Evolutionary conservation across 2,797 vertebrate genomes (phyloP).

Genomic region (Enteromius fasciolatus): DNA sequence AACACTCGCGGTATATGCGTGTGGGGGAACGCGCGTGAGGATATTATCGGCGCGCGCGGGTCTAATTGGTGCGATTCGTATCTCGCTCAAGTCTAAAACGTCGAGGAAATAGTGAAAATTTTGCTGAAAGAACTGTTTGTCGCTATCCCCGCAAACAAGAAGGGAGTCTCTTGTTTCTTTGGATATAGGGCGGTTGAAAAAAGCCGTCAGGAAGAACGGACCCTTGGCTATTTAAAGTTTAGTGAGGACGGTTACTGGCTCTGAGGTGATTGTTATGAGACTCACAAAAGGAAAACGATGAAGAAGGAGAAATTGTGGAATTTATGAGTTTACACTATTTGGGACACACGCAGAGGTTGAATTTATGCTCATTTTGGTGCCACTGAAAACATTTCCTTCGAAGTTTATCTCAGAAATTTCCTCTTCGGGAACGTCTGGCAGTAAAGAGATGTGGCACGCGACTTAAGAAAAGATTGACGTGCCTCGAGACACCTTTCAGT

Average conservation of each 20-base stretch:
- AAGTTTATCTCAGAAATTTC: constrained; percentile 67
- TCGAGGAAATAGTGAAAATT: constrained; percentile 41
- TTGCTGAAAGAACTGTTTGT: constrained; percentile 41
- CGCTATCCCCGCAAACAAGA: constrained; percentile 55
- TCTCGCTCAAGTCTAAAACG: constrained; percentile 65
- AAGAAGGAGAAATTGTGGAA: constrained; percentile 68
- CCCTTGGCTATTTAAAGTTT: constrained; percentile 67
- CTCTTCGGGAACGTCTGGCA: constrained; percentile 56
- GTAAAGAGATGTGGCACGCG: constrained; percentile 69
- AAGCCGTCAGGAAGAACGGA: constrained; percentile 46
- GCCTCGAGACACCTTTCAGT: constrained; percentile 58
- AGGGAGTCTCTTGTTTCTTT: constrained; percentile 41
- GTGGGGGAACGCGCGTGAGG: constrained; percentile 68
- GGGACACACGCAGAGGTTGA: constrained; percentile 57
- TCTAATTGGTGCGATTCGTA: constrained; percentile 72
- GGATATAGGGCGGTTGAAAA: constrained; percentile 58
- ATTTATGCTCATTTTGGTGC: constrained; percentile 51
- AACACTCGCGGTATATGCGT: constrained; percentile 69
- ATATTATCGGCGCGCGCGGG: constrained; percentile 64
- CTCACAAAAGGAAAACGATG: constrained; percentile 36
- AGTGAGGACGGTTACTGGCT: constrained; percentile 41
- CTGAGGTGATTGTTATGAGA: constrained; percentile 32
- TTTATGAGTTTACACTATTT: constrained; percentile 71
- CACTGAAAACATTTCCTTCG: constrained; percentile 73
- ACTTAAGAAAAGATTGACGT: constrained; percentile 72